Conservation (phyloP, 2,113 vertebrate genomes). For the Pachyramphus minor region DNA sequence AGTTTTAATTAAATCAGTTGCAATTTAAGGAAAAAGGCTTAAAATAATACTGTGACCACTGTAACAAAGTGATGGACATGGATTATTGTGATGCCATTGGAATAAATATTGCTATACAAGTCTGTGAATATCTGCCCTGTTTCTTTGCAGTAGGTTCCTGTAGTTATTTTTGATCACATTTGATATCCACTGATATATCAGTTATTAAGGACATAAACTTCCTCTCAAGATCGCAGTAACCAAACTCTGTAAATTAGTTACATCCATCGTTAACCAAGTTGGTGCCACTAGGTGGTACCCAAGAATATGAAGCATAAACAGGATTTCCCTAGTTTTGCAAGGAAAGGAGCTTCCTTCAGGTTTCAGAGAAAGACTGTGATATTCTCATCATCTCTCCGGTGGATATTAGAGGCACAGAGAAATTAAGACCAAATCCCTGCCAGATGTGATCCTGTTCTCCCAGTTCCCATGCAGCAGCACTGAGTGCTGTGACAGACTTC, state of each 20-base stretch:
- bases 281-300: slow-evolving; percentile 60
- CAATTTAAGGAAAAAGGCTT: background rate
- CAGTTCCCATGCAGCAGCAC: background rate
- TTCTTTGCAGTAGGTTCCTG: background rate
- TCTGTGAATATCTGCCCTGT: background rate
- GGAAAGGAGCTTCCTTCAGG: background rate
- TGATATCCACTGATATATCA: background rate
- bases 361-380: background rate
- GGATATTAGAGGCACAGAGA: background rate
- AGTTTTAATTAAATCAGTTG: background rate
- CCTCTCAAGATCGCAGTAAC: background rate
- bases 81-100: background rate
- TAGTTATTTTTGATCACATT: background rate
- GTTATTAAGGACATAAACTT: background rate
- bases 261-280: background rate
- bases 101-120: background rate
- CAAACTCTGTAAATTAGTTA: background rate
- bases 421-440: background rate
- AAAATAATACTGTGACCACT: fast-evolving
- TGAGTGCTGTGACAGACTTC: background rate
- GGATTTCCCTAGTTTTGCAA: background rate
- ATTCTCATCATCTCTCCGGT: background rate
- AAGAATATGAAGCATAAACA: slow-evolving; percentile 38
- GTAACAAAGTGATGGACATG: background rate
- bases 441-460: background rate